Percentiles rank a stretch among this genome's conserved stretches.
Evolutionary conservation across 2,888 invertebrate species (phyloP).

Genomic region (Brenthis ino): DNA sequence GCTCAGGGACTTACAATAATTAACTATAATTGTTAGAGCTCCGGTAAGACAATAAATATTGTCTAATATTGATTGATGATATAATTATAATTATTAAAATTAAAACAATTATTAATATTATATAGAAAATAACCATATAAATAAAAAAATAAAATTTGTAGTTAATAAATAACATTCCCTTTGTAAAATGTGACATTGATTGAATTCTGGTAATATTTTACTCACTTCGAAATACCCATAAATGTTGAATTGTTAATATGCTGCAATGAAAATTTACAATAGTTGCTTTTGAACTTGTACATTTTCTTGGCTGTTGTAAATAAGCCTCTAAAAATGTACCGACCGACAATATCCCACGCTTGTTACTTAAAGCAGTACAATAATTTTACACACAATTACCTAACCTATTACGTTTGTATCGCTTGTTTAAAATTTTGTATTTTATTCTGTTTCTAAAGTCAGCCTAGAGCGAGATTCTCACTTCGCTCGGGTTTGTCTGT

Average conservation of each 20-base stretch:
- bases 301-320: constrained; percentile 17
- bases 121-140: too few relatives aligned
- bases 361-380: constrained; percentile 40
- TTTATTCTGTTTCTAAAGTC: background rate
- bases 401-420: background rate
- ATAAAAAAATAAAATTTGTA: too few relatives aligned
- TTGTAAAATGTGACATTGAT: background rate
- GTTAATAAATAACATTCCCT: constrained; percentile 6
- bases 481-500: too few relatives aligned
- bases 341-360: constrained; percentile 43
- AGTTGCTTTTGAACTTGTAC: constrained; percentile 16
- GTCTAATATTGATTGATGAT: too few relatives aligned
- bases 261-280: constrained; percentile 21
- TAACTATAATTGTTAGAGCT: too few relatives aligned
- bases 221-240: constrained; percentile 15
- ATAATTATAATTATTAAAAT: too few relatives aligned
- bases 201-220: constrained; percentile 8
- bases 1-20: too few relatives aligned
- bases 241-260: constrained; percentile 18
- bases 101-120: too few relatives aligned
- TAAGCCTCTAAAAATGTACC: constrained; percentile 32
- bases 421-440: background rate
- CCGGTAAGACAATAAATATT: too few relatives aligned
- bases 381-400: constrained; percentile 7
- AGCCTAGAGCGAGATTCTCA: too few relatives aligned